phyloP scores from a whole-genome alignment of 2,113 vertebrate species.

The Tringa solitaria region DNA sequence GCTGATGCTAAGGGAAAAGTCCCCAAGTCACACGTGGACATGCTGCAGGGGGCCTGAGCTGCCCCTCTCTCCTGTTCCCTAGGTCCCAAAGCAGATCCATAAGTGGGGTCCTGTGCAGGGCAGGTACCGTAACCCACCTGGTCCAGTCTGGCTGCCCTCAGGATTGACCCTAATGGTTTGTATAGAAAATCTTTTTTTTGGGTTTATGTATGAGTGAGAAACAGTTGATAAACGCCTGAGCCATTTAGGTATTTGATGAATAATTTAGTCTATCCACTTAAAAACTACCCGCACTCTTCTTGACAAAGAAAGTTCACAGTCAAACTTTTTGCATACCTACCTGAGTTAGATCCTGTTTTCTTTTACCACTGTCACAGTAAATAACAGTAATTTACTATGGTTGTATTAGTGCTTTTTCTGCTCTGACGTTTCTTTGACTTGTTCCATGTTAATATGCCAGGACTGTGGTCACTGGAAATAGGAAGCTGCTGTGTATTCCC shows the following conservation, averaged over 20 bases:
- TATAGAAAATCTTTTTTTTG: background rate
- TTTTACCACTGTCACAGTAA: background rate
- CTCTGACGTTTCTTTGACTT: background rate
- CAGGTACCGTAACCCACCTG: rapidly evolving
- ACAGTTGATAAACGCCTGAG: background rate
- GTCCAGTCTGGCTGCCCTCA: background rate
- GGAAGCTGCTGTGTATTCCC: background rate
- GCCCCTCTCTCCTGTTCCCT: background rate
- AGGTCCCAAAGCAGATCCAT: background rate
- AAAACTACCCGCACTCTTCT: background rate
- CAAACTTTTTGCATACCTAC: background rate
- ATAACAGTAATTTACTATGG: background rate
- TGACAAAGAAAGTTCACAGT: background rate
- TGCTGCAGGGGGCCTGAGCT: background rate
- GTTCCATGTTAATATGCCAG: background rate
- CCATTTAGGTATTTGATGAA: background rate
- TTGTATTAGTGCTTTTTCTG: background rate
- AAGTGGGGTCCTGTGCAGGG: too few species aligned
- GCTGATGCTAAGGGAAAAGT: background rate
- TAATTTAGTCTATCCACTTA: background rate
- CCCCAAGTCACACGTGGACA: rapidly evolving
- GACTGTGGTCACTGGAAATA: background rate
- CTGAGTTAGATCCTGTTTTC: background rate
- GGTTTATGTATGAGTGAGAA: background rate
- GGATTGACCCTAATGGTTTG: background rate